Evolutionary conservation across 2,888 invertebrate genomes (phyloP).

Genomic region (Ecdyonurus torrentis): DNA sequence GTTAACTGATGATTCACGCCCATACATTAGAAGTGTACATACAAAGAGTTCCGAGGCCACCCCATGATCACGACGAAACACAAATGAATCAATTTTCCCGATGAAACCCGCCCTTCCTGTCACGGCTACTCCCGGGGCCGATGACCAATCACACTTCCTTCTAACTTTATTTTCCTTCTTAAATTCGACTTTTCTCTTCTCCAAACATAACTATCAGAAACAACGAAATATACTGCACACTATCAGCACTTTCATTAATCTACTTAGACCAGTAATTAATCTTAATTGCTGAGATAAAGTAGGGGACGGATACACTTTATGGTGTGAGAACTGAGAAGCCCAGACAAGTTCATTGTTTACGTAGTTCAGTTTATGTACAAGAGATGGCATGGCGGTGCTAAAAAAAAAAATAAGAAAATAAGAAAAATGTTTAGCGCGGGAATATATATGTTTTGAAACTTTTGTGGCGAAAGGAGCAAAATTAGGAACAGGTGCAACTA

Average conservation of each 20-base stretch:
- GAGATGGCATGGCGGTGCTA: background rate
- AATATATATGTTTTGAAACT: too few relatives aligned
- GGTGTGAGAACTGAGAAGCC: background rate
- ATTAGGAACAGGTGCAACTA: too few relatives aligned
- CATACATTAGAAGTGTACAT: background rate
- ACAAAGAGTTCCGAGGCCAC: background rate
- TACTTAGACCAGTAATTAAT: background rate
- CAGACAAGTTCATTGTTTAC: background rate
- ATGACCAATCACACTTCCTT: background rate
- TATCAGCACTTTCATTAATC: background rate
- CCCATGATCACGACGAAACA: background rate
- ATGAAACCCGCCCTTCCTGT: background rate
- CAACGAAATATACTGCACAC: background rate
- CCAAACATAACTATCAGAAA: background rate
- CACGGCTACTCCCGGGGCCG: background rate
- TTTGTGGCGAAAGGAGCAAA: too few relatives aligned
- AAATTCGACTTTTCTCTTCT: background rate
- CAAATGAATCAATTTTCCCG: background rate
- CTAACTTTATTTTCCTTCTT: too few relatives aligned
- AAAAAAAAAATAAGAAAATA: too few relatives aligned
- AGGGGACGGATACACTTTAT: background rate
- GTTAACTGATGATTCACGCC: background rate
- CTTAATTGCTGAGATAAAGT: background rate
- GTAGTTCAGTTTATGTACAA: background rate
- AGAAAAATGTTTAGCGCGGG: too few relatives aligned